Percentiles rank a stretch among this genome's conserved stretches.
Conservation (phyloP, 2,113 vertebrate species). For the Oceanites oceanicus region DNA sequence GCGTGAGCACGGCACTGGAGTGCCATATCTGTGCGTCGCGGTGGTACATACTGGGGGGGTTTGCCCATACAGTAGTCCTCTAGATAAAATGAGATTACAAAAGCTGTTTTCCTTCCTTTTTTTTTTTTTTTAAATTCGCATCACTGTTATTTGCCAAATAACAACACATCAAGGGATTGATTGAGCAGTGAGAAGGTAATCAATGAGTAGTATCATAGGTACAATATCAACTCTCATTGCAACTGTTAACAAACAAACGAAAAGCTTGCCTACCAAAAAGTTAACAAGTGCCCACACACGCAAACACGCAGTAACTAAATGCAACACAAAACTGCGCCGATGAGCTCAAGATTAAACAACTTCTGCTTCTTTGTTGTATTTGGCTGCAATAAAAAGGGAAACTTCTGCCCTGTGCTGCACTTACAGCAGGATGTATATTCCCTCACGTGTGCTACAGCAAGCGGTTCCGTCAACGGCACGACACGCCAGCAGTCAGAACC, state of each 20-base stretch:
- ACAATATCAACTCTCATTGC: not conserved
- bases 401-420: not conserved
- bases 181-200: not conserved
- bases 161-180: not conserved
- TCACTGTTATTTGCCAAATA: not conserved
- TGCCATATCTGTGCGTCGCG: too few species aligned
- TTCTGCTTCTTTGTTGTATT: not conserved
- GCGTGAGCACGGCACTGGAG: fast-evolving
- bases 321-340: not conserved
- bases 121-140: not conserved
- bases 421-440: not conserved
- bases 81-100: not conserved
- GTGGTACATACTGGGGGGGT: too few species aligned
- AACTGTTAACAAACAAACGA: not conserved
- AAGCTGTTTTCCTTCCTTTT: not conserved
- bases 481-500: not conserved
- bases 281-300: not conserved
- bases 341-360: not conserved
- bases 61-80: not conserved
- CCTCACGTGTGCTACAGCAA: not conserved
- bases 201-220: not conserved
- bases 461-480: not conserved
- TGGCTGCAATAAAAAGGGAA: not conserved
- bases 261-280: not conserved
- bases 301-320: not conserved